Evolutionary conservation across 2,113 vertebrate genomes (phyloP).

Genomic region (Larimichthys crocea): DNA sequence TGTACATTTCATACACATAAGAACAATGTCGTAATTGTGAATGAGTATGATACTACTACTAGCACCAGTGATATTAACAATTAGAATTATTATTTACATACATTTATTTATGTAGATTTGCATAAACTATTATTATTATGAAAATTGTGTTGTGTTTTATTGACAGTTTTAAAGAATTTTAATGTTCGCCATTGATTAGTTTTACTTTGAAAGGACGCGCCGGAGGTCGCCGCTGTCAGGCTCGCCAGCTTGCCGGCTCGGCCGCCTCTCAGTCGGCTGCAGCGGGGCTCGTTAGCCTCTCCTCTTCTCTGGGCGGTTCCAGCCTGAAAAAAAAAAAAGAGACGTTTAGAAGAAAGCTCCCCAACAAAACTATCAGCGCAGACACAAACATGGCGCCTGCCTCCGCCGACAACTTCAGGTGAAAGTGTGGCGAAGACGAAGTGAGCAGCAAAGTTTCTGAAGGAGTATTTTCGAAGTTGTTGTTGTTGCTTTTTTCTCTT

Average conservation of each 20-base stretch:
- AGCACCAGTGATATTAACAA: too few species aligned
- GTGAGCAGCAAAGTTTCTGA: constrained; percentile 71
- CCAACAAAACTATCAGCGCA: constrained; percentile 68
- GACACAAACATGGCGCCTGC: constrained; percentile 85
- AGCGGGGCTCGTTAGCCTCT: constrained; percentile 19
- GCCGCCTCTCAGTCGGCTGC: background rate
- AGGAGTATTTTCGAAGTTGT: constrained; percentile 11
- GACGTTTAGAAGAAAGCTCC: constrained; percentile 71
- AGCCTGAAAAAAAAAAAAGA: constrained; percentile 48
- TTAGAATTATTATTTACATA: too few species aligned
- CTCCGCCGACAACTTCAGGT: constrained; percentile 70
- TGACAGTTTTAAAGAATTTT: too few species aligned
- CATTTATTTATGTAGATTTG: too few species aligned
- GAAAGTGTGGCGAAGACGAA: constrained; percentile 69
- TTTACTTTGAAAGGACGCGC: constrained; percentile 49
- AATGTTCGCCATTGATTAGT: accelerated
- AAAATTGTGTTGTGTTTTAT: background rate
- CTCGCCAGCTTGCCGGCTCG: accelerated
- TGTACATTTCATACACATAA: too few species aligned
- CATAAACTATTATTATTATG: background rate
- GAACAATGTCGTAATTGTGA: too few species aligned
- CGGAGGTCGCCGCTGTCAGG: background rate
- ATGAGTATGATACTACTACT: too few species aligned
- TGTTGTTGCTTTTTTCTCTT: background rate
- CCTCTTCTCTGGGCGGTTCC: constrained; percentile 81